phyloP scores from a whole-genome alignment of 2,888 invertebrate genomes.

The Rhynchonema sp. region DNA sequence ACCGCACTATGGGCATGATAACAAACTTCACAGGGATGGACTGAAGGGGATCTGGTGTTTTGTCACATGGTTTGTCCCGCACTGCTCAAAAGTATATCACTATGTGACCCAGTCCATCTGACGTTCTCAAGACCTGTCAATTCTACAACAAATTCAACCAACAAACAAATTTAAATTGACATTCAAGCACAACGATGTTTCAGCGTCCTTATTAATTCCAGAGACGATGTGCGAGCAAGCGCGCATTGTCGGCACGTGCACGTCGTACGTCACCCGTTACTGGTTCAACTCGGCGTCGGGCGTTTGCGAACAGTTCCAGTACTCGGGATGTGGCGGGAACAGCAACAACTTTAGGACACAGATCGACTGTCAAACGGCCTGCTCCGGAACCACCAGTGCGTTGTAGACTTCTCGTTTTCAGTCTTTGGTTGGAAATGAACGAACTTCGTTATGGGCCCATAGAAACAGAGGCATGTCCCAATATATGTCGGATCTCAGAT shows the following conservation, averaged over 20 bases:
- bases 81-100: too few relatives aligned
- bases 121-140: too few relatives aligned
- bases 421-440: too few relatives aligned
- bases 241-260: conserved; percentile 20
- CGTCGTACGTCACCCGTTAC: conserved; percentile 16
- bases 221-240: conserved; percentile 22
- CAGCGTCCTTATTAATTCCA: too few relatives aligned
- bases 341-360: conserved; percentile 20
- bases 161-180: background rate
- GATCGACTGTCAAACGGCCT: conserved; percentile 18
- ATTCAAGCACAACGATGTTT: background rate
- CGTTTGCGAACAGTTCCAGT: conserved; percentile 24
- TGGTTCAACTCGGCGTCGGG: conserved; percentile 21
- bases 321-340: conserved; percentile 19
- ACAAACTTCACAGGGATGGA: too few relatives aligned
- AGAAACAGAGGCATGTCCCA: too few relatives aligned
- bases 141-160: background rate
- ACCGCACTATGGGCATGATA: too few relatives aligned
- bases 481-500: too few relatives aligned
- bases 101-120: too few relatives aligned
- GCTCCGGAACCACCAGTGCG: conserved; percentile 17
- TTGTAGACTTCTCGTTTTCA: background rate
- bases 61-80: too few relatives aligned
- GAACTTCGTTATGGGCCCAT: background rate
- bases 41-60: too few relatives aligned